A percentile compares a stretch with the other conserved stretches of the same genome.
Evolutionary conservation across 1,140 invertebrate species (phyloP).

Genomic region (Cydia strobilella): DNA sequence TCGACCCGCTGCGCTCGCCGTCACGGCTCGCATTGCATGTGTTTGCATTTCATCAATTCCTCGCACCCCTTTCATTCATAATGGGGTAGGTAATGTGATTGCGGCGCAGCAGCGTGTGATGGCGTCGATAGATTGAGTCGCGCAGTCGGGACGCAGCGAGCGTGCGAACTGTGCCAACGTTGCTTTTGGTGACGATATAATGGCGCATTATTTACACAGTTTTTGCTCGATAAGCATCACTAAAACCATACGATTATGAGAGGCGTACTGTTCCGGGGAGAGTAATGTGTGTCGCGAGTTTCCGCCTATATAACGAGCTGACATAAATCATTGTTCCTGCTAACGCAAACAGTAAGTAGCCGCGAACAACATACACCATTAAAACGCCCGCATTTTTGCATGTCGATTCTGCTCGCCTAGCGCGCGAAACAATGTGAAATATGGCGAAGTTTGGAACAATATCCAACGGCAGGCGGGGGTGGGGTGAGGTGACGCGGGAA

Average conservation of each 20-base stretch:
- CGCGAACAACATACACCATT: conserved; percentile 4
- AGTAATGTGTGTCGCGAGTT: background rate
- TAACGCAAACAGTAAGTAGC: background rate
- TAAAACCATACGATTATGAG: background rate
- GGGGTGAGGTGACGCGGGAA: background rate
- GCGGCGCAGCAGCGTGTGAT: background rate
- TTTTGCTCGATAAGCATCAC: background rate
- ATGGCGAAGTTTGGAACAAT: conserved; percentile 29
- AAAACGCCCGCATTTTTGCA: conserved; percentile 26
- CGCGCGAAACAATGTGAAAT: conserved; percentile 28
- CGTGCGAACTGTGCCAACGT: conserved; percentile 2
- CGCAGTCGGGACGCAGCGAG: background rate
- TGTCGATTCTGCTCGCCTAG: background rate
- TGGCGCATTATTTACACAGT: background rate
- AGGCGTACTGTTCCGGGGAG: background rate
- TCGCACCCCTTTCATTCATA: background rate
- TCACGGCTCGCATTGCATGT: background rate
- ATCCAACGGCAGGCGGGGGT: conserved; percentile 3
- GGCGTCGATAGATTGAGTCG: background rate
- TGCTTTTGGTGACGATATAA: background rate
- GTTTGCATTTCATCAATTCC: conserved; percentile 28
- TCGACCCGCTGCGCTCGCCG: conserved; percentile 3
- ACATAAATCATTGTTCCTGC: background rate
- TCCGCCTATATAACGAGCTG: background rate
- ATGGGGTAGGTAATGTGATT: background rate